These are phyloP conservation scores for Hoplostethus mediterraneus DNA, from an alignment of 2,797 vertebrate genomes.

Conservation along the genomic window DNA sequence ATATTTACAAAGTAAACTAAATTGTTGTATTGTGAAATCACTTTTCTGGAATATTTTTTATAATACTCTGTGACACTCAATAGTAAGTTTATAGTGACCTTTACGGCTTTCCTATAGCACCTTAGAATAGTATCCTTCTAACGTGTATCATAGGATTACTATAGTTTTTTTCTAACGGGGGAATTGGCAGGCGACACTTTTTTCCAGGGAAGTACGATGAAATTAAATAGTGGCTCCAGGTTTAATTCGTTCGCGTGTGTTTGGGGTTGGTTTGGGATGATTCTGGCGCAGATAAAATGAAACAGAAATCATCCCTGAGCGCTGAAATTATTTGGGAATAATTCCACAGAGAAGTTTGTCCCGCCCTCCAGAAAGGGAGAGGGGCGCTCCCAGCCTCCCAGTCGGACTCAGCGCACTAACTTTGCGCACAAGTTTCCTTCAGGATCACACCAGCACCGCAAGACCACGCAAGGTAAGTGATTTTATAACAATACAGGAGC, in stretches of 20 bases:
- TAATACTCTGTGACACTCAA: no score
- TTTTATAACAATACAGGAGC: slow-evolving; percentile 9
- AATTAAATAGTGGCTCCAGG: neutral
- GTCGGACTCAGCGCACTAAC: slow-evolving; percentile 51
- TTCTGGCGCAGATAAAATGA: slow-evolving; percentile 2
- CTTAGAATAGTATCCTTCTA: no score
- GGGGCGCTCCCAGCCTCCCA: slow-evolving; percentile 58
- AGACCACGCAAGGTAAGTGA: slow-evolving; percentile 65
- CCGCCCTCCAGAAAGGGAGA: slow-evolving; percentile 57
- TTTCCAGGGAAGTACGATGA: no score
- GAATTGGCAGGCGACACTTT: no score
- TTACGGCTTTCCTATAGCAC: no score
- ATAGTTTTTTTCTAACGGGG: no score
- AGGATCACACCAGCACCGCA: slow-evolving; percentile 41
- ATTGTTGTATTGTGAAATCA: no score
- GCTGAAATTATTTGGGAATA: slow-evolving; percentile 34
- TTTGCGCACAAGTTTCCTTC: slow-evolving; percentile 67
- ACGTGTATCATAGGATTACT: no score
- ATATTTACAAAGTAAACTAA: no score
- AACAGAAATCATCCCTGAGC: slow-evolving; percentile 20
- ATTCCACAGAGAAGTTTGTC: slow-evolving; percentile 53
- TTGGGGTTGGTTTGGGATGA: neutral
- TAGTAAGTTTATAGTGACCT: no score
- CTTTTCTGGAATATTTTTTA: no score
- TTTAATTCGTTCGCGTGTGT: neutral